Conservation (phyloP, 2,113 vertebrate genomes). For the Nesospiza acunhae region DNA sequence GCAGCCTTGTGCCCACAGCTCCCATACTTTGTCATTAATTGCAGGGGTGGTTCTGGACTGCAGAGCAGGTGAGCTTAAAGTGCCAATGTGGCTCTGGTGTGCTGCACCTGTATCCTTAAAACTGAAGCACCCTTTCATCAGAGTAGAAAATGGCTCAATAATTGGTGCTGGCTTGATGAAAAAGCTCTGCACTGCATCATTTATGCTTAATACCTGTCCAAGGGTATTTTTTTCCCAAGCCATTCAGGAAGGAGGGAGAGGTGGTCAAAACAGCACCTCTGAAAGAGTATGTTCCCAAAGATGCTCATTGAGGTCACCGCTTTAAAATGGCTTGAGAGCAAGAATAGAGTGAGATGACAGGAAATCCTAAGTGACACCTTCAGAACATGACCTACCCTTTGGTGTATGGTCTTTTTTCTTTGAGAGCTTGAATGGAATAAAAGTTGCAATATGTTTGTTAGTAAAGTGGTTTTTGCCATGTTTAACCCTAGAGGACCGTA, state of each 20-base stretch:
- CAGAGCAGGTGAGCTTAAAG: accelerated
- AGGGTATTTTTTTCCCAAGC: too few species aligned
- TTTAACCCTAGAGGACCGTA: accelerated
- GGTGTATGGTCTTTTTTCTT: accelerated
- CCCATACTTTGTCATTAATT: accelerated
- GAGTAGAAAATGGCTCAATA: background rate
- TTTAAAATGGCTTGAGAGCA: accelerated
- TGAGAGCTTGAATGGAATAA: accelerated
- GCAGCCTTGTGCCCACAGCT: background rate
- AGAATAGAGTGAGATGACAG: accelerated
- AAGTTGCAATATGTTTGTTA: accelerated
- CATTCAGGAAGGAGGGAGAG: background rate
- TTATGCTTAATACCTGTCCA: accelerated
- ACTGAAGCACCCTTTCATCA: too few species aligned
- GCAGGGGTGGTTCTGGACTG: background rate
- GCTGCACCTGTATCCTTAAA: accelerated
- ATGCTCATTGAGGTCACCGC: background rate
- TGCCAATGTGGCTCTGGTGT: background rate
- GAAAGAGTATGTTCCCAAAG: accelerated
- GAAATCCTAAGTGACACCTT: accelerated
- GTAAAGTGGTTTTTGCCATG: accelerated
- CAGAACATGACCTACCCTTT: accelerated
- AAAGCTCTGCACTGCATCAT: background rate
- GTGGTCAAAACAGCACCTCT: accelerated
- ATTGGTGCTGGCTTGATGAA: background rate